A percentile compares a stretch with the other conserved stretches of the same genome.
phyloP scores from a whole-genome alignment of 2,113 vertebrate species.

The Delphinapterus leucas region DNA sequence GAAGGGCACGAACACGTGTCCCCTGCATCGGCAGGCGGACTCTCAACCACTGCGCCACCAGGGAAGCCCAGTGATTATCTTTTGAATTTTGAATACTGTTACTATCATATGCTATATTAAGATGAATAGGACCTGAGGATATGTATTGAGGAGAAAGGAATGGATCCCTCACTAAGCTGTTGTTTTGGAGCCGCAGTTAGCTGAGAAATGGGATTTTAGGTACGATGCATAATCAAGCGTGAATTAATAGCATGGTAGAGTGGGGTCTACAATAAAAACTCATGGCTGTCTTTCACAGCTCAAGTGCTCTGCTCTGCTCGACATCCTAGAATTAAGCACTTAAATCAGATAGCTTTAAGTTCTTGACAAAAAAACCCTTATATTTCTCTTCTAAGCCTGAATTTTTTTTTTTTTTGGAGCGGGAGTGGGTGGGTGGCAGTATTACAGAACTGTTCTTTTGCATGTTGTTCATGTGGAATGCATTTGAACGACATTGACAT shows the following conservation, averaged over 20 bases:
- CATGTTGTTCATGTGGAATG: conserved; percentile 68
- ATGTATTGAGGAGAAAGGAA: neutral
- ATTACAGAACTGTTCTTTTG: conserved; percentile 72
- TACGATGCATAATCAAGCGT: neutral
- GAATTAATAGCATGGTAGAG: conserved; percentile 5
- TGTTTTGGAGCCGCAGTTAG: neutral
- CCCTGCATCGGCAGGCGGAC: too few species aligned
- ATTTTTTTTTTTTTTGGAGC: neutral
- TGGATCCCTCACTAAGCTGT: conserved; percentile 35
- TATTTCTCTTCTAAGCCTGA: conserved; percentile 46
- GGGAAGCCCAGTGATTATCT: neutral
- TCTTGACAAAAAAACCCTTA: conserved; percentile 18
- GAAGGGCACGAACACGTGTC: too few species aligned
- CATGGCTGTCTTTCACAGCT: neutral
- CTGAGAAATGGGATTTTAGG: conserved; percentile 52
- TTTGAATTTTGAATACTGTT: conserved; percentile 47
- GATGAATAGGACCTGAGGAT: conserved; percentile 22
- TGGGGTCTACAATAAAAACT: neutral
- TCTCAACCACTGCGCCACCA: too few species aligned
- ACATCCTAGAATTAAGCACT: conserved; percentile 59
- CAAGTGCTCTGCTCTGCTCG: neutral
- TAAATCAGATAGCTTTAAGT: conserved; percentile 41
- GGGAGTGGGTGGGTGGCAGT: neutral
- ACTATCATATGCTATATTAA: conserved; percentile 42
- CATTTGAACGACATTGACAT: conserved; percentile 74